Evolutionary conservation across 2,797 vertebrate species (phyloP), one percentile per base, ranked within the genome.

Genomic region (Myripristis murdjan): DNA sequence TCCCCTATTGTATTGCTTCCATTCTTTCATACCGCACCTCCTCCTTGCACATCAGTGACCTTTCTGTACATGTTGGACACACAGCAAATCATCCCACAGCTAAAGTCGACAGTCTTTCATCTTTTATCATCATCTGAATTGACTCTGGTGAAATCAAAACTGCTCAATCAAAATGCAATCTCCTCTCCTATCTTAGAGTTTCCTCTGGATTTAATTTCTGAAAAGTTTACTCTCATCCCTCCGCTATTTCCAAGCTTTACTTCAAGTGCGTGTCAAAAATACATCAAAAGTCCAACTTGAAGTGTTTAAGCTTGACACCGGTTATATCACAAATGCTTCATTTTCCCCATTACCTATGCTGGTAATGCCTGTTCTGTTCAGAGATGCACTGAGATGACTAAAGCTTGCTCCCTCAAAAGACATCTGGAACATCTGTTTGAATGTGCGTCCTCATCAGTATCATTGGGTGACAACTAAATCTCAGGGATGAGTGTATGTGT

Each of bases 371-470:
- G 48, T 4, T 72, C 20, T 47, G 35, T 55, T 74, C 78, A 54
- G 58, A 70, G 62, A 49, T 2, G 5, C 5, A 20, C 60, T 0
- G 0, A 61, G 67, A 72, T 81, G 73, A 73, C 67, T 74, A 6
- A 1, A 58, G 35, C 35, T 47, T 24, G 18, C 35, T 37, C 24
- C 23, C 51, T 59, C 37, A 41, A 55, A 73, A 56, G 9, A 75
- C 70, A 79, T 81, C 70, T 59, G 44, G 24, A 64, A 75, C 74
- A 88, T 84, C 83, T 82, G 77, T 83, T 80, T 84, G 77, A 87
- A 78, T 69, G 72, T 60, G 72, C 58, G 67, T 65, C 64, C 57
- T 64, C 74, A 81, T 83, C 80, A 73, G 74, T 37, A 61, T 57
- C 59, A 60, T 59, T 31, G 66, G 73, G 69, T 69, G 81, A 83